A percentile compares a stretch with the other conserved stretches of the same genome.
Conservation (phyloP, 2,113 vertebrate genomes). For the Chauna torquata region DNA sequence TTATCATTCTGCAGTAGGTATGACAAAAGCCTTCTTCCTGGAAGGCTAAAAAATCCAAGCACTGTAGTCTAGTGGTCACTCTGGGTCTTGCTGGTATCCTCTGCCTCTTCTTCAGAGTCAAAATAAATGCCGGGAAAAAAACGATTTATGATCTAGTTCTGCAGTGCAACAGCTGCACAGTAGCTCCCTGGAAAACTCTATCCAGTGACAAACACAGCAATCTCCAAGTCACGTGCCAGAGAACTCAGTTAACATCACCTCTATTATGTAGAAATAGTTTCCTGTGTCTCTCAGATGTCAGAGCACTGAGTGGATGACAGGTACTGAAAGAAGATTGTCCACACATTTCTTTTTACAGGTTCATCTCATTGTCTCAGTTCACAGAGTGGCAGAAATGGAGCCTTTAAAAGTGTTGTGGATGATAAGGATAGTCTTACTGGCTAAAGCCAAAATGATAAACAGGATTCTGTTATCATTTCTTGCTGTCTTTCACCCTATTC, state of each 20-base stretch:
- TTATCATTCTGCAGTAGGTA: neutral
- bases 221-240: neutral
- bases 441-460: neutral
- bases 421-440: neutral
- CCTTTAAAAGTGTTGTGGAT: neutral
- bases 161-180: neutral
- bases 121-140: neutral
- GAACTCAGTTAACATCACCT: slow-evolving; percentile 1
- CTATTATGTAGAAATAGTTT: slow-evolving; percentile 27
- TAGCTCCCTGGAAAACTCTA: neutral
- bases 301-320: neutral
- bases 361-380: slow-evolving; percentile 5
- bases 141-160: neutral
- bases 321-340: slow-evolving; percentile 35
- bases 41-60: neutral
- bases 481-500: neutral
- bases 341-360: slow-evolving; percentile 1
- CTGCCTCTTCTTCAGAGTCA: neutral
- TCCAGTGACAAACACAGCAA: neutral
- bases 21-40: neutral
- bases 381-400: slow-evolving; percentile 41
- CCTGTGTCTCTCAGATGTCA: slow-evolving; percentile 25
- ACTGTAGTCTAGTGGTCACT: neutral
- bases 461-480: neutral
- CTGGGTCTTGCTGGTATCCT: neutral